Evolutionary conservation across 2,888 invertebrate genomes (phyloP), one percentile per base, ranked within the genome.

Genomic region (Stramonita haemastoma): DNA sequence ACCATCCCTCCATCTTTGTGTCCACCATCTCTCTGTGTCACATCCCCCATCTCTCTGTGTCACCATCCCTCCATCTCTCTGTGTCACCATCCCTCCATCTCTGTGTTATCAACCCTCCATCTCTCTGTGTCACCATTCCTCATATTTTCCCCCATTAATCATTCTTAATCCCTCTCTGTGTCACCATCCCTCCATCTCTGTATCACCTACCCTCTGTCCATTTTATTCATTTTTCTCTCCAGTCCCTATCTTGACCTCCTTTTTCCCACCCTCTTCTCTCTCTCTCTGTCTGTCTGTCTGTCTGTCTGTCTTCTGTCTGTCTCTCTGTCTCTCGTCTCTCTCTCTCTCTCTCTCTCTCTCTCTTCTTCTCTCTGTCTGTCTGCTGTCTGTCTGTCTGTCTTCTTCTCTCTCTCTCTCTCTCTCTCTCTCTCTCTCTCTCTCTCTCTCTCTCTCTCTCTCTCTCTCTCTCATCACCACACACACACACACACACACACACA

Each of bases 341-440:
- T 83, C 29, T 66, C 32, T 57, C n/a, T 56, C 32, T 66, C 32
- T 29, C 26, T 81, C 29, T 60, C 19, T 77, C 46, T 56, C 29
- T 56, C 77, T 46, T 66, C 77, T 13, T 29, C 46, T 29, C 29
- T 32, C 56, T 70, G 8, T 70, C 70, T 70, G 8, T 70, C 34
- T 34, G 15, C 66, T 66, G 17, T 66, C 66, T 66, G 17, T 66
- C 66, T 66, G 17, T 66, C 73, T 73, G 22, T 73, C 73, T 73
- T 26, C 26, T 26, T 73, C 73, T 73, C 73, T 73, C 73, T 73
- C 73, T 73, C 73, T 73, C 73, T 73, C 73, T 73, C 73, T 73
- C 73, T 73, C 73, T 73, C 73, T 73, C 73, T 73, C 73, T 73
- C 73, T 73, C 73, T 73, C 73, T 73, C 73, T 73, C 73, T 73